phyloP scores from a whole-genome alignment of 2,797 vertebrate genomes.

The Cyprinodon diabolis region DNA sequence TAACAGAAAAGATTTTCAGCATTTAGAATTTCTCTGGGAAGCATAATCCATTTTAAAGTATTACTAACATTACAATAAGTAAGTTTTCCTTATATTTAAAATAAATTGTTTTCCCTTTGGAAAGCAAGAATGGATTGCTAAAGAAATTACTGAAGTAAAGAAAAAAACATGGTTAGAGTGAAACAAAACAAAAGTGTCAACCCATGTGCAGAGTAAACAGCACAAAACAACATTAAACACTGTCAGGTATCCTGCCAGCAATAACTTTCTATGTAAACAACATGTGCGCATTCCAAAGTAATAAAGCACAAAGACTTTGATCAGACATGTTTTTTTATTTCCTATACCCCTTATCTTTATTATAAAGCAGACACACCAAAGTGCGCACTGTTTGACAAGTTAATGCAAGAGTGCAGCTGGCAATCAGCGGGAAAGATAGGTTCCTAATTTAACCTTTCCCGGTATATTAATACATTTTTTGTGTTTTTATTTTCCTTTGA shows the following conservation, averaged over 20 bases:
- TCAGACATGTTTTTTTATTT: constrained; percentile 29
- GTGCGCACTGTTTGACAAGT: constrained; percentile 25
- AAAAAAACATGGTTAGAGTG: background rate
- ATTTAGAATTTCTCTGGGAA: too few species aligned
- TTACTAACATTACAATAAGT: background rate
- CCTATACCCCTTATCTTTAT: constrained; percentile 41
- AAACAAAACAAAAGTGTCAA: constrained; percentile 2
- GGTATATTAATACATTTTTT: background rate
- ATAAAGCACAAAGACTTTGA: constrained; percentile 31
- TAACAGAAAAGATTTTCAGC: too few species aligned
- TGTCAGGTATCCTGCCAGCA: constrained; percentile 6
- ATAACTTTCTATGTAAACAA: constrained; percentile 1
- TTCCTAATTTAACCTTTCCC: background rate
- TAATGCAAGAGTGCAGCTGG: background rate
- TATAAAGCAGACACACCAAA: constrained; percentile 27
- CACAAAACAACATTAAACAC: background rate
- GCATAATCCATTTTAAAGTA: background rate
- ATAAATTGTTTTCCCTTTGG: background rate
- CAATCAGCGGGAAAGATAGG: background rate
- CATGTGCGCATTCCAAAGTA: constrained; percentile 4
- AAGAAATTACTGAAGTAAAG: background rate
- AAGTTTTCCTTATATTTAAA: background rate
- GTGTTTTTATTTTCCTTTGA: background rate
- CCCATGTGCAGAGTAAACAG: constrained; percentile 1
- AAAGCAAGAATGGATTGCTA: background rate